These are phyloP conservation scores for Phoeniculus purpureus DNA, from an alignment of 2,797 vertebrate species.

Conservation along the genomic window DNA sequence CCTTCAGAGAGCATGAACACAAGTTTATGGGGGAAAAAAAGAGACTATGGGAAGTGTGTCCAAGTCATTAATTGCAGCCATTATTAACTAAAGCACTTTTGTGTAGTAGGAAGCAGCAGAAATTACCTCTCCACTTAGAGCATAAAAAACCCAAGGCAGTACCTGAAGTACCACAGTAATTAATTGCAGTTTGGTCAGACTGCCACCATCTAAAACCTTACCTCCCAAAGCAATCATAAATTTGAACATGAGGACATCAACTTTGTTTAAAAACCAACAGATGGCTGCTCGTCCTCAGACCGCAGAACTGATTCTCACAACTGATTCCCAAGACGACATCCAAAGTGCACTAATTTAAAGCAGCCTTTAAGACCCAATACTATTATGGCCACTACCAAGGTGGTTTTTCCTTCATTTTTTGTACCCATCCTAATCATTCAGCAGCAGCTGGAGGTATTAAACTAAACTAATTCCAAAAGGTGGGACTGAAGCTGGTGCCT, in stretches of 20 bases:
- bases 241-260: neutral
- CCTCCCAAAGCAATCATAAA: neutral
- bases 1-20: neutral
- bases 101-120: neutral
- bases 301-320: neutral
- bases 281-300: neutral
- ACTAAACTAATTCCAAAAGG: neutral
- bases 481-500: neutral
- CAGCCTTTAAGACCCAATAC: neutral
- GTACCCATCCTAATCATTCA: neutral
- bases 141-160: neutral
- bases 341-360: neutral
- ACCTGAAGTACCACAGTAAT: slow-evolving; percentile 12
- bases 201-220: neutral
- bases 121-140: neutral
- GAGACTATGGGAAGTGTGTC: neutral
- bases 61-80: neutral
- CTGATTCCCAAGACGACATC: neutral
- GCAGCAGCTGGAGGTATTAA: neutral
- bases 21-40: neutral
- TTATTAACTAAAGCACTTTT: neutral
- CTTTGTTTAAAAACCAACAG: neutral
- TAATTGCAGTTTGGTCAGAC: neutral
- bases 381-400: neutral
- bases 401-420: neutral